Percentiles rank a stretch among this genome's conserved stretches.
These are phyloP conservation scores for Onthophagus sagittarius DNA, from an alignment of 2,888 invertebrate genomes.

Conservation along the genomic window DNA sequence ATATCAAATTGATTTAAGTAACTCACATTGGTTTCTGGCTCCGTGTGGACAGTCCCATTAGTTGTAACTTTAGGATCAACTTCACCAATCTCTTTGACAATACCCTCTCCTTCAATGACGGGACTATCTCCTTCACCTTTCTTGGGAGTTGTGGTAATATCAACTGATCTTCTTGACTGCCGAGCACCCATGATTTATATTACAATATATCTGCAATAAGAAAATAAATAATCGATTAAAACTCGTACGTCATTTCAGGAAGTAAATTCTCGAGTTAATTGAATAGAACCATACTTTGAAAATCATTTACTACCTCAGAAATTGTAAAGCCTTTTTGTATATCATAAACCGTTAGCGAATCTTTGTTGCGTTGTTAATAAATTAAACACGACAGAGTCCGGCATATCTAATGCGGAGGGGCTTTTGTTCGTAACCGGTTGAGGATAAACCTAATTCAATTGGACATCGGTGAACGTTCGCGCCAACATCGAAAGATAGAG, in stretches of 20 bases:
- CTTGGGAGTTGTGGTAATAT: constrained; percentile 71
- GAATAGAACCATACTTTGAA: no score
- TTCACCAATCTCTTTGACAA: constrained; percentile 76
- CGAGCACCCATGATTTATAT: constrained; percentile 71
- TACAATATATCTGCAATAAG: constrained; percentile 34
- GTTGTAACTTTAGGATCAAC: constrained; percentile 65
- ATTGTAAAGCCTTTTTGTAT: neutral
- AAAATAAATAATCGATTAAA: constrained; percentile 7
- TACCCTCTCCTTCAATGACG: constrained; percentile 58
- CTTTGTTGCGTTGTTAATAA: neutral
- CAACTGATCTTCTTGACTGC: constrained; percentile 84
- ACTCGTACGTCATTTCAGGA: neutral
- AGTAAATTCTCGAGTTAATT: neutral
- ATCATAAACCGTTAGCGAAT: neutral
- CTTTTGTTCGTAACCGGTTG: neutral
- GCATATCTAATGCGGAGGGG: neutral
- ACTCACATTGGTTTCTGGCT: constrained; percentile 58
- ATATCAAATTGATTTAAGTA: no score
- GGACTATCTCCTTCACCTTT: constrained; percentile 49
- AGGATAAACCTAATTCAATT: neutral
- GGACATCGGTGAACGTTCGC: neutral
- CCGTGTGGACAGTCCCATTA: constrained; percentile 65
- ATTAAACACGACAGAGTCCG: neutral
- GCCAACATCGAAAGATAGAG: neutral
- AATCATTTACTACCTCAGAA: neutral